Base-by-base conservation (phyloP, 2,888 invertebrate species). In the Blastobasis lacticolella region DNA sequence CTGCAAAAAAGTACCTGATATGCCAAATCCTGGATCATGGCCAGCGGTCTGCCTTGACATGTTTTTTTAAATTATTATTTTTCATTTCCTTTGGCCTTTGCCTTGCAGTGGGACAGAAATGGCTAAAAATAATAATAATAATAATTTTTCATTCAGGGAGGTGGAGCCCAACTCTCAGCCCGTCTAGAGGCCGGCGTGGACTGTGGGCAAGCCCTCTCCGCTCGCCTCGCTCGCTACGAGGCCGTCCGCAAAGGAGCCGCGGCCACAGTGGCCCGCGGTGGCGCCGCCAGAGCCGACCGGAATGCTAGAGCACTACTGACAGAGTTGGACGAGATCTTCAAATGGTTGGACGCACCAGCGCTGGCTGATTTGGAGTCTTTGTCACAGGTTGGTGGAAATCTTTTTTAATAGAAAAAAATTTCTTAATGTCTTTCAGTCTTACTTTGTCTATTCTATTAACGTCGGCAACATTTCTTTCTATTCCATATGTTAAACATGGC, bases 281-380 rank as follows among this genome's bases (percentile, higher is more conserved):
- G 65, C 62, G 94, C 71, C 57, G 81, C 69, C 56, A 77, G 70
- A 54, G 95, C 95, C 45, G 96, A 95, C 80, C 91, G 90, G 66
- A 97, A 96, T 80, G 96, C 96, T 74, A 93, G 94, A 59, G 91
- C 92, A 60, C 86, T 97, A 55, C 89, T 95, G 63, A 91, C 91
- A 55, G 94, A 96, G 73, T 89, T 98, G 9, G 92, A 93, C 64
- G 92, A 91, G 1, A 51, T 85, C 38, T 77, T 71, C 64, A 58
- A 55, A 37, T 81, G 81, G 85, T 75, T 86, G 40, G 85, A 86
- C 58, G 72, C 79, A 54, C 75, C 83, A 54, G 69, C 77, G 56
- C 66, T 81, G 49, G 66, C 66, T 4, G 76, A 77, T 50, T 67
- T 81, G n/a, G 85, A 82, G 60, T 59, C 71, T 9, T 63, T 78